A percentile compares a stretch with the other conserved stretches of the same genome.
Conservation (phyloP, 1,140 invertebrate species). For the Steinernema khuongi region DNA sequence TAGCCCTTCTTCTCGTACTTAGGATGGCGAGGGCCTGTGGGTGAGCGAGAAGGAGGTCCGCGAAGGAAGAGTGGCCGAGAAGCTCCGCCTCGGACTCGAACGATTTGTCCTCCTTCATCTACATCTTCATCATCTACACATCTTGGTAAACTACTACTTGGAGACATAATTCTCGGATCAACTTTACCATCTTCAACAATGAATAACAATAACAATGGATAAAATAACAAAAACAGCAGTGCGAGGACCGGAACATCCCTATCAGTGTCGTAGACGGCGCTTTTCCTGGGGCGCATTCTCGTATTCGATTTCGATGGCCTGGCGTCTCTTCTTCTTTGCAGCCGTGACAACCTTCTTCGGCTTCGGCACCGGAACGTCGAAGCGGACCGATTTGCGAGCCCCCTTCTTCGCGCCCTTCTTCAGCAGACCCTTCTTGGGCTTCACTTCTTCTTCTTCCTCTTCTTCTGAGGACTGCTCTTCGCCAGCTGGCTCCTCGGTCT, state of each 20-base stretch:
- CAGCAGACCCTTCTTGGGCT: conserved; percentile 11
- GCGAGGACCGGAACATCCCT: background rate
- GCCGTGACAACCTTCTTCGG: conserved; percentile 28
- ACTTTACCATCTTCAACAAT: no score
- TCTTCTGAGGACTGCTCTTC: conserved; percentile 18
- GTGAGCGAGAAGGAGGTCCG: no score
- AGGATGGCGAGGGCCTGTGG: no score
- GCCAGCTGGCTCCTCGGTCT: conserved; percentile 1
- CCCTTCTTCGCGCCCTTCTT: conserved; percentile 3
- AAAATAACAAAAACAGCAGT: background rate
- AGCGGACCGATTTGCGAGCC: background rate
- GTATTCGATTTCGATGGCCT: conserved; percentile 36
- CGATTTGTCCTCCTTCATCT: no score
- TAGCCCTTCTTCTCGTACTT: no score
- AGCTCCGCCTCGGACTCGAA: no score
- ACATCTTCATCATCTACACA: no score
- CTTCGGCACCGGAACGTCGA: conserved; percentile 25
- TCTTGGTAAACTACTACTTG: no score
- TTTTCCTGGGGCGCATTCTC: conserved; percentile 13
- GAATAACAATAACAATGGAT: background rate
- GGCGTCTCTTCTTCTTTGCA: conserved; percentile 26
- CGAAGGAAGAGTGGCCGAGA: no score
- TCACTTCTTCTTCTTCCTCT: conserved; percentile 22
- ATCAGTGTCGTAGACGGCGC: background rate
- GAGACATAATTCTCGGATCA: no score